Conservation (phyloP, 2,797 vertebrate species). For the Pangasius djambal region DNA sequence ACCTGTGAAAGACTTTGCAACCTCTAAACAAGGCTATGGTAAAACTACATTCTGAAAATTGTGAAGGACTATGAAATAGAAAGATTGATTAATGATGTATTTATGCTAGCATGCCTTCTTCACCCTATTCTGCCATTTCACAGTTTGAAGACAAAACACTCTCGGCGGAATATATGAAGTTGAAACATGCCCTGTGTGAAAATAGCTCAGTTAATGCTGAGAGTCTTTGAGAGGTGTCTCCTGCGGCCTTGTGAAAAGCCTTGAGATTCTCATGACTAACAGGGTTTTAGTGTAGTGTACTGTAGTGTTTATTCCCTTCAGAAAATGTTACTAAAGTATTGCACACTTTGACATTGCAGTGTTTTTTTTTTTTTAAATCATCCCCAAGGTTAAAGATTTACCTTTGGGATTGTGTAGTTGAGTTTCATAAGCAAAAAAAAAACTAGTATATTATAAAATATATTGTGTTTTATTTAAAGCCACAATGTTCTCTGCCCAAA, state of each 20-base stretch:
- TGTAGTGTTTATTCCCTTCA: constrained; percentile 26
- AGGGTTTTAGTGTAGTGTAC: constrained; percentile 24
- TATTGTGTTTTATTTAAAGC: constrained; percentile 12
- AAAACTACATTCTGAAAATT: background rate
- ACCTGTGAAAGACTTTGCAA: background rate
- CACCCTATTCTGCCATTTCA: background rate
- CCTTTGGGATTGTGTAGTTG: background rate
- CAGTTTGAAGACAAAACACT: background rate
- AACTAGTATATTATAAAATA: background rate
- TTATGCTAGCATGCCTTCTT: background rate
- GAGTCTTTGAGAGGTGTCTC: background rate
- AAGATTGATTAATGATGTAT: background rate
- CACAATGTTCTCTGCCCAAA: background rate
- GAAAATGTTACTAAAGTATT: constrained; percentile 12
- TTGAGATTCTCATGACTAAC: constrained; percentile 21
- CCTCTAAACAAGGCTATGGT: background rate
- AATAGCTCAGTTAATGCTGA: constrained; percentile 7
- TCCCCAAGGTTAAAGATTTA: constrained; percentile 9
- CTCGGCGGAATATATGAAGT: constrained; percentile 23
- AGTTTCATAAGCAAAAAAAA: constrained; percentile 1
- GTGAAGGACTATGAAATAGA: background rate
- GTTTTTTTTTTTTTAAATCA: constrained; percentile 6
- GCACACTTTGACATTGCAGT: constrained; percentile 14
- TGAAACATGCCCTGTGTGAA: constrained; percentile 2
- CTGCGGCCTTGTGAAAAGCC: constrained; percentile 10